These are phyloP conservation scores for Scaptomyza polygonia DNA, from an alignment of 2,888 invertebrate genomes.

Conservation along the genomic window DNA sequence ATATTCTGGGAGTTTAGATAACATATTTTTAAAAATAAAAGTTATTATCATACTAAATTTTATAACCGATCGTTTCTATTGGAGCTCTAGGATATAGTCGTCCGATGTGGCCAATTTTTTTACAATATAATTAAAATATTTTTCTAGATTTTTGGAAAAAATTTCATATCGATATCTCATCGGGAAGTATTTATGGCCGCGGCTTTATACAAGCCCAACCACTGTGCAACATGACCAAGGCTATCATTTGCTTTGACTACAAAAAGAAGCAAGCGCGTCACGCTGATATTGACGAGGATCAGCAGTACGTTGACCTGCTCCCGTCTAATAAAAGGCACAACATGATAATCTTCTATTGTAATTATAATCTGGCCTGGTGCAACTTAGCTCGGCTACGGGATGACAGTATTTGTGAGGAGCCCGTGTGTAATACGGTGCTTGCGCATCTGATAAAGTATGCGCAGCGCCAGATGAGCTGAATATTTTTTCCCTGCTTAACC, in stretches of 20 bases:
- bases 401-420: conserved; percentile 21
- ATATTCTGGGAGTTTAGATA: no score
- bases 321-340: conserved; percentile 63
- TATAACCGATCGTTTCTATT: no score
- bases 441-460: conserved; percentile 84
- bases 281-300: conserved; percentile 86
- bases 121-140: no score
- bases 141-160: no score
- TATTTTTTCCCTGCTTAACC: conserved; percentile 96
- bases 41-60: no score
- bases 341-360: conserved; percentile 82
- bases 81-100: no score
- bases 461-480: conserved; percentile 88
- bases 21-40: no score
- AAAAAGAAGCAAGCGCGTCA: conserved; percentile 62
- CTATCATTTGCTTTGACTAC: conserved; percentile 87
- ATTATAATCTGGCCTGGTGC: conserved; percentile 75
- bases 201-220: no score
- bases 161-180: no score
- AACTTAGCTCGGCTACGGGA: conserved; percentile 40
- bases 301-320: conserved; percentile 58
- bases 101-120: no score
- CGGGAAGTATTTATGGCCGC: no score
- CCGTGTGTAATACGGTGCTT: conserved; percentile 30
- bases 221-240: conserved; percentile 92